These are phyloP conservation scores for Halichondria panicea DNA, from an alignment of 37 sponge, comb jelly and placozoan species.

Conservation along the genomic window DNA sequence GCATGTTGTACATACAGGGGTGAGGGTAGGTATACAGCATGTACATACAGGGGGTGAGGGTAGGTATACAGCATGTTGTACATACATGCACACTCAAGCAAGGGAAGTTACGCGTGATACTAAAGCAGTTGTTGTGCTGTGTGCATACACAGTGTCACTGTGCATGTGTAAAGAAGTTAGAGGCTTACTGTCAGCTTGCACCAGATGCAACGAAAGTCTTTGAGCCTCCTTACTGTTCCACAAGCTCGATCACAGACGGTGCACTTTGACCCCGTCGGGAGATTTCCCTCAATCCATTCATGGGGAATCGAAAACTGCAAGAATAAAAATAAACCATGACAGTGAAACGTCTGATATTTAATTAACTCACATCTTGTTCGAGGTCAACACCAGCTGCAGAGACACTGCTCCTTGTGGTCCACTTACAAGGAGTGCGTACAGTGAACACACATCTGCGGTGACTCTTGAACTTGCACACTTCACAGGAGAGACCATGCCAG, in stretches of 20 bases:
- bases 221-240: constrained; percentile 68
- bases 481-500: constrained; percentile 89
- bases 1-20: no score
- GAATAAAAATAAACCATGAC: neutral
- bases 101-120: neutral
- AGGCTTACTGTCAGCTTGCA: constrained; percentile 84
- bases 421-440: constrained; percentile 77
- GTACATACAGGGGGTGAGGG: no score
- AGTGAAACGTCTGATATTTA: no score
- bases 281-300: constrained; percentile 94
- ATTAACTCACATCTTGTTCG: constrained; percentile 70
- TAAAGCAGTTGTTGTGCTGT: no score
- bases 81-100: neutral
- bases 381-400: constrained; percentile 40
- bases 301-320: constrained; percentile 74
- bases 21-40: no score
- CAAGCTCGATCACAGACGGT: constrained; percentile 70
- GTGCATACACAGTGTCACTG: neutral
- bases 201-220: constrained; percentile 93
- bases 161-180: neutral
- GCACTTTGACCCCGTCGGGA: constrained; percentile 83
- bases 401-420: constrained; percentile 81
- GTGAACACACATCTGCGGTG: constrained; percentile 78
- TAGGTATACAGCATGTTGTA: no score
- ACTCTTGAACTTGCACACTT: constrained; percentile 92